phyloP scores from a whole-genome alignment of 2,888 invertebrate genomes.

The Napeogenes inachia region DNA sequence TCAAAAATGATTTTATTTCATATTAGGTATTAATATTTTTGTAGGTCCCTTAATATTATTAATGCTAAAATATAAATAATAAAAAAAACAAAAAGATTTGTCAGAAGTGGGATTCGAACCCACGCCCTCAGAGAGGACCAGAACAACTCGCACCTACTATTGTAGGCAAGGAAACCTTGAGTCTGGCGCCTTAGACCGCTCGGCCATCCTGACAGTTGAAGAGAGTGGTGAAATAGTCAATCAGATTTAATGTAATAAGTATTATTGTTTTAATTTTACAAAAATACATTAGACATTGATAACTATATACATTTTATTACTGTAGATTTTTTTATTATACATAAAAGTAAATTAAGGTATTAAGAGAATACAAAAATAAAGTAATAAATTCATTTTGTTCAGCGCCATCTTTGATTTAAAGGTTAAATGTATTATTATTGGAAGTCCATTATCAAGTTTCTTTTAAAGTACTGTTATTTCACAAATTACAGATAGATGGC shows the following conservation, averaged over 20 bases:
- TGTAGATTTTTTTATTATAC: too few species aligned
- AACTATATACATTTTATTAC: too few species aligned
- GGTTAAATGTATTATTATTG: too few species aligned
- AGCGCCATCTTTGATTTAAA: background rate
- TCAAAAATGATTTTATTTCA: too few species aligned
- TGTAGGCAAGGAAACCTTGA: slow-evolving; percentile 79
- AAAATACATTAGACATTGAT: too few species aligned
- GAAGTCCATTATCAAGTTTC: too few species aligned
- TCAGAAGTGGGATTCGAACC: slow-evolving; percentile 91
- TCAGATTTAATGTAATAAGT: background rate
- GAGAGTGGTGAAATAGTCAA: slow-evolving; percentile 35
- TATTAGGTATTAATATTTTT: too few species aligned
- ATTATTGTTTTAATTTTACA: background rate
- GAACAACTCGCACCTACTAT: slow-evolving; percentile 81
- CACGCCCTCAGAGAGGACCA: slow-evolving; percentile 90
- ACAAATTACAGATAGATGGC: too few species aligned
- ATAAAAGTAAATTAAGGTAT: too few species aligned
- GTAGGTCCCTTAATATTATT: background rate
- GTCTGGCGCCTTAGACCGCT: slow-evolving; percentile 92
- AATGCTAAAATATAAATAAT: background rate
- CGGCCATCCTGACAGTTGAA: slow-evolving; percentile 85
- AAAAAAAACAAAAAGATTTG: slow-evolving; percentile 64
- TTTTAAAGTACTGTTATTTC: too few species aligned
- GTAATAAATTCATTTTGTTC: background rate
- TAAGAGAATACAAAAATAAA: too few species aligned